Evolutionary conservation across 53 echinoderm and acorn worm species (phyloP).

Genomic region (Holothuria scabra): DNA sequence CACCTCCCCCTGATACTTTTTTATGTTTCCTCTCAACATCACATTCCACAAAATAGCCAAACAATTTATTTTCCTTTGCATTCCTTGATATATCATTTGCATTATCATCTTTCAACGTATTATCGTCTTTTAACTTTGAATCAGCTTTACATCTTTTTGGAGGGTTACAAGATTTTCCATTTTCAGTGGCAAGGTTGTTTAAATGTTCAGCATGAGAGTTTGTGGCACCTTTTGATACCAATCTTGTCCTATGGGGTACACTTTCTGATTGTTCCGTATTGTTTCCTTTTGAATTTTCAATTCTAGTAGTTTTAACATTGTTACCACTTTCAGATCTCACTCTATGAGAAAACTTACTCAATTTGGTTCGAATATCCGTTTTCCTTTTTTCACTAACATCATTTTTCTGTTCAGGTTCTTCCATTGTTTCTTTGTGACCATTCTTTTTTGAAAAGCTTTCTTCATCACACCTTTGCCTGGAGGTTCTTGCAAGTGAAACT

Average conservation of each 20-base stretch:
- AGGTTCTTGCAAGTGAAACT: neutral
- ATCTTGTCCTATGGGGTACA: too few relatives aligned
- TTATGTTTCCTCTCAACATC: neutral
- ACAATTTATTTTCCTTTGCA: neutral
- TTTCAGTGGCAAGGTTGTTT: neutral
- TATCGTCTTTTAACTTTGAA: neutral
- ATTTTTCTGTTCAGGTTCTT: neutral
- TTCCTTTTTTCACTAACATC: neutral
- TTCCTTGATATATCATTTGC: neutral
- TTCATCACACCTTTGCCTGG: neutral
- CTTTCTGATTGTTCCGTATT: too few relatives aligned
- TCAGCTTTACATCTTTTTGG: neutral
- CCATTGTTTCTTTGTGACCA: neutral
- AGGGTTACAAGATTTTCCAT: neutral
- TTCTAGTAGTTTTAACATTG: too few relatives aligned
- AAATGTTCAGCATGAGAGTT: too few relatives aligned
- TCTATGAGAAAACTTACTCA: neutral
- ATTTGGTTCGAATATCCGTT: neutral
- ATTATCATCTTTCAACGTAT: conserved; percentile 9
- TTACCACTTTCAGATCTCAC: too few relatives aligned
- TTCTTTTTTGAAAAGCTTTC: neutral
- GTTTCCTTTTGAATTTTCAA: too few relatives aligned
- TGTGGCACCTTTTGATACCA: too few relatives aligned
- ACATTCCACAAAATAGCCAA: neutral
- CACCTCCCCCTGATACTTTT: neutral